Evolutionary conservation across 2,888 invertebrate genomes (phyloP).

Genomic region (Ramazzottius varieornatus): DNA sequence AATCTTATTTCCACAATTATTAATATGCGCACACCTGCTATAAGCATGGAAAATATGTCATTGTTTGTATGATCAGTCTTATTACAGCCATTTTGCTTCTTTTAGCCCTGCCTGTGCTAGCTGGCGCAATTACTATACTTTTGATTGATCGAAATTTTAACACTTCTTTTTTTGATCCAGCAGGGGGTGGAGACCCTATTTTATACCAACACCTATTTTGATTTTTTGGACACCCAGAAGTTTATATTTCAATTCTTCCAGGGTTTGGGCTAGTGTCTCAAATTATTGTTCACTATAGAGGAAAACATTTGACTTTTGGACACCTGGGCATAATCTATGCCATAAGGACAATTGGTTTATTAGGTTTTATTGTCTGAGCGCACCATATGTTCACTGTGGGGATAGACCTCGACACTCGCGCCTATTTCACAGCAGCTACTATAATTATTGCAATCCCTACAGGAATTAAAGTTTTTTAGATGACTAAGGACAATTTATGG

Average conservation of each 20-base stretch:
- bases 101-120: slow-evolving; percentile 44
- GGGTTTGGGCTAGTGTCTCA: slow-evolving; percentile 56
- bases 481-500: slow-evolving; percentile 44
- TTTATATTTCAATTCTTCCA: slow-evolving; percentile 57
- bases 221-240: slow-evolving; percentile 65
- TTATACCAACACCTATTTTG: slow-evolving; percentile 58
- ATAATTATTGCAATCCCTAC: slow-evolving; percentile 65
- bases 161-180: slow-evolving; percentile 52
- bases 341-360: slow-evolving; percentile 49
- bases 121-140: slow-evolving; percentile 50
- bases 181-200: slow-evolving; percentile 51
- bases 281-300: slow-evolving; percentile 18
- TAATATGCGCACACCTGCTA: slow-evolving; percentile 37
- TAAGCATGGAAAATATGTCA: slow-evolving; percentile 37
- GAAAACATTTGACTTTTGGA: slow-evolving; percentile 46
- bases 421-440: slow-evolving; percentile 54
- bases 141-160: slow-evolving; percentile 51
- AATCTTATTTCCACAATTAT: slow-evolving; percentile 51
- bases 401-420: slow-evolving; percentile 54
- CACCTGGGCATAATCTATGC: slow-evolving; percentile 50
- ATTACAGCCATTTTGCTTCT: slow-evolving; percentile 36
- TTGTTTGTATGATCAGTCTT: slow-evolving; percentile 46
- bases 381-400: slow-evolving; percentile 63
- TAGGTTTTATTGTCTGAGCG: slow-evolving; percentile 58
- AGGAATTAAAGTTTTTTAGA: slow-evolving; percentile 54